Base-by-base conservation (phyloP, 2,113 vertebrate genomes). In the Etia nguti region DNA sequence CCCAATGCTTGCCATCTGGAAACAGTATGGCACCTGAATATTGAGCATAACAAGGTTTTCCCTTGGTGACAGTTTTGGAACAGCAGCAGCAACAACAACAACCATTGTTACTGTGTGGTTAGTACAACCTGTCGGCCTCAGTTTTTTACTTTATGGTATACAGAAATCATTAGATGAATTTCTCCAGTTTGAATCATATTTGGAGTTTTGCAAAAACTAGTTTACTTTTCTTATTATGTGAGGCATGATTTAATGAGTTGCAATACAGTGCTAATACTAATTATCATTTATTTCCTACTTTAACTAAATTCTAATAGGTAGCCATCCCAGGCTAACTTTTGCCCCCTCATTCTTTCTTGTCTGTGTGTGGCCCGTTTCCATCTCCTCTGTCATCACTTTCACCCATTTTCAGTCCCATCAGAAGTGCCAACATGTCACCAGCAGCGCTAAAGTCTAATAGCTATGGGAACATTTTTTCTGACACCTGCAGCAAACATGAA, bases 401-500 rank as follows among this genome's bases (percentile, higher is more conserved):
- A 68, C 31, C 59, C 79, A 85, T 85, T 88, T 90, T 91, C 26
- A 81, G 46, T 88, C 91, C 86, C 77, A 85, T 94, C 86, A 86
- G 62, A 86, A 87, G 54, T 89, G 84, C 84, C 86, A 85, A 88
- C 86, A 54, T 91, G 93, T 93, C 91, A 86, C 86, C 84, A 79
- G 91, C 65, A 86, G 87, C 55, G 13, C 86, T 86, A 65, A 86
- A 86, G 83, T 90, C 85, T 93, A 93, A 95, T 93, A 85, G 88
- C 79, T 85, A 82, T 85, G 59, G 86, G 92, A 92, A 90, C 92
- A 88, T 93, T 93, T 92, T 90, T 80, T 94, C 50, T 84, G 90
- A 91, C 90, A 92, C 93, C 94, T 90, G 92, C 90, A 92, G 94
- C 90, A 93, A 95, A 93, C 95, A 89, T 55, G 88, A 83, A 89